Percentiles rank a stretch among this genome's conserved stretches.
These are phyloP conservation scores for Drosophila quinaria DNA, from an alignment of 2,888 invertebrate genomes.

Conservation along the genomic window DNA sequence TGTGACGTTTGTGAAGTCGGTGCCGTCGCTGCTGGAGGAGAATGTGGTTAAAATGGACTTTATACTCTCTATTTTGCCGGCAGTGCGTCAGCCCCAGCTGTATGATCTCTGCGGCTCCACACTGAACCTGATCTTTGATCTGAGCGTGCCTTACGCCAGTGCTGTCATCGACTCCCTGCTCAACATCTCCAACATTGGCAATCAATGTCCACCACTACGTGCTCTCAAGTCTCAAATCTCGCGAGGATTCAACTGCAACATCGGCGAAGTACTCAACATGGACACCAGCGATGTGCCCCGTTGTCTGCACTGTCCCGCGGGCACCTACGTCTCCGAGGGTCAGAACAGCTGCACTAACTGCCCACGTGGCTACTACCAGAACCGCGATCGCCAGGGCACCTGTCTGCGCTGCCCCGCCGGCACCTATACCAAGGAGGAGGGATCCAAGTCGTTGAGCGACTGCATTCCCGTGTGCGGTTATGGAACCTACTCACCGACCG, in stretches of 20 bases:
- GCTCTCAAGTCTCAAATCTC: conserved; percentile 94
- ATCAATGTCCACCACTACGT: conserved; percentile 96
- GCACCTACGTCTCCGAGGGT: conserved; percentile 96
- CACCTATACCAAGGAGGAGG: conserved; percentile 96
- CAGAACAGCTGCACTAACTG: conserved; percentile 97
- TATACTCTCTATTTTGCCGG: conserved; percentile 94
- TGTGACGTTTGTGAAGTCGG: conserved; percentile 94
- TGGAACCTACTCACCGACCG: conserved; percentile 97
- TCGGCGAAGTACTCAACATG: conserved; percentile 97
- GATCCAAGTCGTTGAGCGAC: conserved; percentile 93
- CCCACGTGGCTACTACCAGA: conserved; percentile 96
- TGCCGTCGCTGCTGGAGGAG: conserved; percentile 93
- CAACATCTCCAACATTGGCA: conserved; percentile 95
- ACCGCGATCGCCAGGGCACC: conserved; percentile 94
- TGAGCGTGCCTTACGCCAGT: conserved; percentile 96
- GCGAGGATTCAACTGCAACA: conserved; percentile 96
- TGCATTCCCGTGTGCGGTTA: conserved; percentile 98
- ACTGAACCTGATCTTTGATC: conserved; percentile 95
- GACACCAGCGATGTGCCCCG: conserved; percentile 96
- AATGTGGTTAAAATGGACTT: conserved; percentile 96
- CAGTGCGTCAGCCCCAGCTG: conserved; percentile 94
- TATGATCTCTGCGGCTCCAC: conserved; percentile 98
- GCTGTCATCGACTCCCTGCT: conserved; percentile 95
- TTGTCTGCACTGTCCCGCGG: conserved; percentile 98
- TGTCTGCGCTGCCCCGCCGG: conserved; percentile 96